A percentile compares a stretch with the other conserved stretches of the same genome.
These are phyloP conservation scores for Darevskia nairensis DNA, from an alignment of 2,797 vertebrate genomes.

Conservation along the genomic window DNA sequence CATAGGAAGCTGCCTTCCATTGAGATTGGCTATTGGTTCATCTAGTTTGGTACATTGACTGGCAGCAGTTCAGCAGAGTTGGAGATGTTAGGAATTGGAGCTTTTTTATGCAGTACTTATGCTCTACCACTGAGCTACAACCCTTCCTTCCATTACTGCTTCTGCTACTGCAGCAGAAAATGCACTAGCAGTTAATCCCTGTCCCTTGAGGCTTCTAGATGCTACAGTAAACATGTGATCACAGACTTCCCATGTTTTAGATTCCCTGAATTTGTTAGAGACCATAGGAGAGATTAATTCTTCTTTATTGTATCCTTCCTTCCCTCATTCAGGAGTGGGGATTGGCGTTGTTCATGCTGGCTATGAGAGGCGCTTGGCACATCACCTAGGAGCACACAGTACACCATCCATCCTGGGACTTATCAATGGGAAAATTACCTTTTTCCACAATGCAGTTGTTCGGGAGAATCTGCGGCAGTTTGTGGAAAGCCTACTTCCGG, in stretches of 20 bases:
- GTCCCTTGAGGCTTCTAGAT: neutral
- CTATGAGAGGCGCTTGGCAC: constrained; percentile 91
- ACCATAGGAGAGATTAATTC: neutral
- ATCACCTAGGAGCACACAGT: constrained; percentile 94
- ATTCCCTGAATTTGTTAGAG: neutral
- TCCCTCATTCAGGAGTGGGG: constrained; percentile 85
- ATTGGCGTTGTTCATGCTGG: constrained; percentile 95
- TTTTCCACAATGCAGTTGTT: constrained; percentile 92
- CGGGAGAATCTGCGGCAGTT: constrained; percentile 92
- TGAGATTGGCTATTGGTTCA: too few species aligned
- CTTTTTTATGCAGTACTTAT: neutral
- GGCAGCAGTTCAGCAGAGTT: neutral
- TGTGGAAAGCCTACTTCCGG: constrained; percentile 93
- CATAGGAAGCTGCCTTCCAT: too few species aligned
- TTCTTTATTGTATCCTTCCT: accelerated
- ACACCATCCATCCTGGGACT: constrained; percentile 94
- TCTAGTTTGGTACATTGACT: neutral
- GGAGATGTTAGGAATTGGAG: neutral
- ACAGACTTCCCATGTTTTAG: too few species aligned
- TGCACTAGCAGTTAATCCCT: neutral
- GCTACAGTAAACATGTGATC: too few species aligned
- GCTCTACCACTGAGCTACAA: neutral
- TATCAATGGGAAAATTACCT: constrained; percentile 91
- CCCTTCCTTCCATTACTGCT: accelerated
- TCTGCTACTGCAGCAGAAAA: neutral